A percentile compares a stretch with the other conserved stretches of the same genome.
Evolutionary conservation across 2,113 vertebrate species (phyloP).

Genomic region (Rhadina sibilatrix): DNA sequence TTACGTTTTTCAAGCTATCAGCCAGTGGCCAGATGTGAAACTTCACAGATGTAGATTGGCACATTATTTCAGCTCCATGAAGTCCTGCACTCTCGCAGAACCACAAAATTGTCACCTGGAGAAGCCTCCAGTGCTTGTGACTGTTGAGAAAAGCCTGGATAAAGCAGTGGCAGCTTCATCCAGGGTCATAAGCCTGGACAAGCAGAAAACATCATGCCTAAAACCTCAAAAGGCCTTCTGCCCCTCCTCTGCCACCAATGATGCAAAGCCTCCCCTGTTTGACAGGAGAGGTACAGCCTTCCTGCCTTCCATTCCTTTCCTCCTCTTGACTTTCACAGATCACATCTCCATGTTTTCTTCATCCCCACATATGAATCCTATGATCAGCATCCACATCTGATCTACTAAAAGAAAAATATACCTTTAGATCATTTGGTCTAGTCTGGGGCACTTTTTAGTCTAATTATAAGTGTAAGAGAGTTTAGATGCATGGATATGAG

Average conservation of each 20-base stretch:
- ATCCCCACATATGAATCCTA: not conserved
- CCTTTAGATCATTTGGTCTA: not conserved
- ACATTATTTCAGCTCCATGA: not conserved
- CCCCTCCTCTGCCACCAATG: not conserved
- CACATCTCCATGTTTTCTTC: not conserved
- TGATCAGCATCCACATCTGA: not conserved
- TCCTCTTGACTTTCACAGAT: not conserved
- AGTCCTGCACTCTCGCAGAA: not conserved
- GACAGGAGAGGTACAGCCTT: not conserved
- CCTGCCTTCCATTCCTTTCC: not conserved
- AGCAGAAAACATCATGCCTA: not conserved
- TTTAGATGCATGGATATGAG: not conserved
- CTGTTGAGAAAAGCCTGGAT: not conserved
- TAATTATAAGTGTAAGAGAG: not conserved
- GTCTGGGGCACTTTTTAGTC: too few relatives aligned
- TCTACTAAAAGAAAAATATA: not conserved
- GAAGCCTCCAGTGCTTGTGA: fast-evolving
- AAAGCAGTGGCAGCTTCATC: not conserved
- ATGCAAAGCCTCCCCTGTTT: not conserved
- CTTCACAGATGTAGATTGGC: not conserved
- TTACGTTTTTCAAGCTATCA: not conserved
- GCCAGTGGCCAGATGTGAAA: not conserved
- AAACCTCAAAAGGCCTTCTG: not conserved
- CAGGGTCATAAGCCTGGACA: not conserved
- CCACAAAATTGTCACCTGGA: not conserved